Conservation (phyloP, 1,140 invertebrate species). For the Subanguina moxae region DNA sequence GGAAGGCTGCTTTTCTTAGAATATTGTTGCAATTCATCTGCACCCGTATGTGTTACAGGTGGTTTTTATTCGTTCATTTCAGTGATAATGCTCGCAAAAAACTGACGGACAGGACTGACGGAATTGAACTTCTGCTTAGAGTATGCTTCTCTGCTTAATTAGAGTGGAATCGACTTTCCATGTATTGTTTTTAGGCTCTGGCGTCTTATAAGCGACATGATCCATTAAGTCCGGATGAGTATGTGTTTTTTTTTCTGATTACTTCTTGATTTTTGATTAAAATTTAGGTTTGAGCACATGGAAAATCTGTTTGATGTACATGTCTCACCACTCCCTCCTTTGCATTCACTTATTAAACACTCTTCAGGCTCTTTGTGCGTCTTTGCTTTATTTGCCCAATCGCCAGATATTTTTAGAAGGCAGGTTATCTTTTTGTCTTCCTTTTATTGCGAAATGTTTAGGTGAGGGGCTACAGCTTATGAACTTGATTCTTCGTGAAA, state of each 20-base stretch:
- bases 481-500: conserved; percentile 92
- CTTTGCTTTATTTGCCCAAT: conserved; percentile 80
- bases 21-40: too few relatives aligned
- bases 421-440: not conserved
- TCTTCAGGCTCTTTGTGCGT: conserved; percentile 74
- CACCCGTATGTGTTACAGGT: too few relatives aligned
- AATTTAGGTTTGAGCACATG: conserved; percentile 78
- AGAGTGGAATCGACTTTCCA: not conserved
- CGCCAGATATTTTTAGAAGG: conserved; percentile 79
- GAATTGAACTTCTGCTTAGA: conserved; percentile 90
- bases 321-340: not conserved
- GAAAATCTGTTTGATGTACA: conserved; percentile 87
- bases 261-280: too few relatives aligned
- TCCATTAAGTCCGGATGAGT: conserved; percentile 79
- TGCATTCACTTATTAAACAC: not conserved
- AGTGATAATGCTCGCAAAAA: conserved; percentile 72
- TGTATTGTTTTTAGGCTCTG: conserved; percentile 63
- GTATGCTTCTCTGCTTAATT: conserved; percentile 64
- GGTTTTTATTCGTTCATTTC: too few relatives aligned
- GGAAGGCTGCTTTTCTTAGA: too few relatives aligned
- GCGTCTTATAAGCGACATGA: conserved; percentile 86
- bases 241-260: too few relatives aligned
- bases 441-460: not conserved
- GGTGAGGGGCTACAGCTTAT: conserved; percentile 87
- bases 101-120: conserved; percentile 82